Evolutionary conservation across 2,888 invertebrate species (phyloP).

Genomic region (Acanthosepion lycidas): DNA sequence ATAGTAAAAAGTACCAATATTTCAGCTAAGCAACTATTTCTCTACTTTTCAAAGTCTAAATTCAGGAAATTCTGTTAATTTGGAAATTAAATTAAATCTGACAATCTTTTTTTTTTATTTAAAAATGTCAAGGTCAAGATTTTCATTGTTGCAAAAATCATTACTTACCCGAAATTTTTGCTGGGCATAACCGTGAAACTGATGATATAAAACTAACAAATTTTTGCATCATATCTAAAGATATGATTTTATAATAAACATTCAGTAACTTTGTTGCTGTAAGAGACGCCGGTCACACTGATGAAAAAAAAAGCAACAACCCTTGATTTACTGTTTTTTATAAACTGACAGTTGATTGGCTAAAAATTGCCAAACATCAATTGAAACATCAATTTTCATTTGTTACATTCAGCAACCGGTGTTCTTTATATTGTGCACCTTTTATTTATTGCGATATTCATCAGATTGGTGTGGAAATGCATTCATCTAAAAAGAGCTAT

Average conservation of each 20-base stretch:
- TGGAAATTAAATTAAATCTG: too few species aligned
- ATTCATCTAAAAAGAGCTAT: background rate
- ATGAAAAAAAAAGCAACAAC: background rate
- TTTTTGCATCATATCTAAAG: background rate
- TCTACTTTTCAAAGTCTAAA: too few species aligned
- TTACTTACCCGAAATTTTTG: background rate
- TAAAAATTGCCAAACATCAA: background rate
- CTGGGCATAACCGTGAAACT: background rate
- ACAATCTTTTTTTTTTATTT: too few species aligned
- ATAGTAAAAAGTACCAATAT: too few species aligned
- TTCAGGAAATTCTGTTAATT: too few species aligned
- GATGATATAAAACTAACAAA: background rate
- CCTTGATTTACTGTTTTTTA: background rate
- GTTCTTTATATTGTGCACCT: background rate
- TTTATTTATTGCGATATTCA: background rate
- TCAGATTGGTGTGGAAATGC: background rate
- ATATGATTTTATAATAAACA: background rate
- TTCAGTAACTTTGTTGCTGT: background rate
- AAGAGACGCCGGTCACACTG: background rate
- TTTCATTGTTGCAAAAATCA: background rate
- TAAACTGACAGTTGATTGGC: background rate
- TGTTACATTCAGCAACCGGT: background rate
- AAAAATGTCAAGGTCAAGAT: background rate
- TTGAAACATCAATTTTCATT: background rate
- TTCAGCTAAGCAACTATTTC: too few species aligned